A percentile compares a stretch with the other conserved stretches of the same genome.
These are phyloP conservation scores for Charadrius vociferus DNA, from an alignment of 2,113 vertebrate species.

Conservation along the genomic window DNA sequence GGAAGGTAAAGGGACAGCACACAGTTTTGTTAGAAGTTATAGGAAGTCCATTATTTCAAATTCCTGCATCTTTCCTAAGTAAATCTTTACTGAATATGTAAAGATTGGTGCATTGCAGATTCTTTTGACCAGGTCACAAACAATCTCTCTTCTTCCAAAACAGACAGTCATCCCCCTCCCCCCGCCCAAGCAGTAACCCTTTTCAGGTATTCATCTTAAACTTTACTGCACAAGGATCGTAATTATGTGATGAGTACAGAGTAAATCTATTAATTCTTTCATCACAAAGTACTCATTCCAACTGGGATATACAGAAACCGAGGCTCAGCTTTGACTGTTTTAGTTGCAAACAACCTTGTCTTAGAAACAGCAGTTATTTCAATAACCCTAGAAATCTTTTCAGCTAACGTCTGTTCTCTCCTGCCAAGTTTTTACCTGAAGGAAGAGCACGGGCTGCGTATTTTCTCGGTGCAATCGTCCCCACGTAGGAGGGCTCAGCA, in stretches of 20 bases:
- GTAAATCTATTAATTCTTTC: background rate
- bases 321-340: background rate
- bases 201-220: background rate
- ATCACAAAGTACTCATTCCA: background rate
- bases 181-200: background rate
- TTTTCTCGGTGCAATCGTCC: background rate
- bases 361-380: background rate
- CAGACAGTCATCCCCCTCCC: background rate
- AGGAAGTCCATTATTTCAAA: background rate
- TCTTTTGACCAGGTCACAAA: background rate
- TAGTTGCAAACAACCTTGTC: background rate
- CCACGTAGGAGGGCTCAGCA: background rate
- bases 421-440: constrained; percentile 22
- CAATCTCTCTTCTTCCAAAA: background rate
- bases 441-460: background rate
- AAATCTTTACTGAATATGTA: background rate
- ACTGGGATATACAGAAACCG: background rate
- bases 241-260: background rate
- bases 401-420: background rate
- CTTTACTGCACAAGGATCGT: background rate
- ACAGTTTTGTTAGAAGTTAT: background rate
- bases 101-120: constrained; percentile 9
- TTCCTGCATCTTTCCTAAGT: background rate
- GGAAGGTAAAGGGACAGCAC: background rate
- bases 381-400: background rate